Percentiles rank a stretch among this genome's conserved stretches.
Conservation (phyloP, 2,113 vertebrate genomes). For the Spilogale gracilis region DNA sequence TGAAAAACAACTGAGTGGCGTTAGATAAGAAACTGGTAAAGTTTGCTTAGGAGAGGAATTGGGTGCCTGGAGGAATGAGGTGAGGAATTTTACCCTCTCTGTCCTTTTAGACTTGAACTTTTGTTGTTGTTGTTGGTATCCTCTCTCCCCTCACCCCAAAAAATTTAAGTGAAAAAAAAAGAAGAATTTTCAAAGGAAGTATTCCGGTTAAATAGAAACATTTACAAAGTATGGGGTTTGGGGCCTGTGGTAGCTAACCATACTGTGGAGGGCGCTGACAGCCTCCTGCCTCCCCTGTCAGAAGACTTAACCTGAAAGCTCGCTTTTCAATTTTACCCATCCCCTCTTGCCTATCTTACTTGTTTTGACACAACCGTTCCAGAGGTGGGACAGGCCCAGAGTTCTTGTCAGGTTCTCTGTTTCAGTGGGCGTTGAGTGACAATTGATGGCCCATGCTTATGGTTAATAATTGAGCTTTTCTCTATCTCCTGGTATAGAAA, state of each 20-base stretch:
- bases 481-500: constrained; percentile 1
- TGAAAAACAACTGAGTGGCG: neutral
- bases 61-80: neutral
- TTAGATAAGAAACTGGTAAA: neutral
- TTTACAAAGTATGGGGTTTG: neutral
- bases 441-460: neutral
- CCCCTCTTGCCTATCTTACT: neutral
- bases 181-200: neutral
- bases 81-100: neutral
- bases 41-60: neutral
- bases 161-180: neutral
- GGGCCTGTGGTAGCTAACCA: neutral
- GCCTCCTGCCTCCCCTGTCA: neutral
- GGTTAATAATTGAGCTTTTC: constrained; percentile 8
- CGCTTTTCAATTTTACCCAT: neutral
- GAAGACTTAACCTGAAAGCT: neutral
- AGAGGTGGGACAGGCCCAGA: neutral
- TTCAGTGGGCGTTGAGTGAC: neutral
- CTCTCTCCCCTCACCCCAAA: neutral
- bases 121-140: neutral
- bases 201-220: neutral
- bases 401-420: neutral
- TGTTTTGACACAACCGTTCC: neutral
- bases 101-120: neutral
- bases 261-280: neutral